These are phyloP conservation scores for Corvus moneduloides DNA, from an alignment of 2,113 vertebrate genomes.

Conservation along the genomic window DNA sequence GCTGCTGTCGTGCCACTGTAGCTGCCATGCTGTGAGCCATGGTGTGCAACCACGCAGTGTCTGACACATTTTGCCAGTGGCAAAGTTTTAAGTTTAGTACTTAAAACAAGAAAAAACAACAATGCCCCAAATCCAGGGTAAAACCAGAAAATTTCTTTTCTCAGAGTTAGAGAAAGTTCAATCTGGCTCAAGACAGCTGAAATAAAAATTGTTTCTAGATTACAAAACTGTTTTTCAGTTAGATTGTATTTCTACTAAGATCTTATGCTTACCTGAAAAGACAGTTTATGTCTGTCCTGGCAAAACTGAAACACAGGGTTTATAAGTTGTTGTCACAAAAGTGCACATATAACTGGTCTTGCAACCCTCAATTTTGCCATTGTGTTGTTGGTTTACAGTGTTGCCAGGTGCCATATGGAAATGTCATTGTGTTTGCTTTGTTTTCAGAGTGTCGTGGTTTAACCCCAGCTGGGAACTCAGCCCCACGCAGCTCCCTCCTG, in stretches of 20 bases:
- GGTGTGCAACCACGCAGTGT: fast-evolving
- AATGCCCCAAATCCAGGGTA: neutral
- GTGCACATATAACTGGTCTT: neutral
- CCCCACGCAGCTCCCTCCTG: neutral
- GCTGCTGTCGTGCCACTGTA: neutral
- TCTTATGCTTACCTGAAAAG: neutral
- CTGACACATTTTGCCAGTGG: neutral
- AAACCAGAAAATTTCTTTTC: neutral
- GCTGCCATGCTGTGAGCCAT: neutral
- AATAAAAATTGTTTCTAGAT: neutral
- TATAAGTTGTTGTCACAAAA: neutral
- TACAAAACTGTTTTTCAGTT: neutral
- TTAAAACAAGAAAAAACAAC: neutral
- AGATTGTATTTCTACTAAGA: neutral
- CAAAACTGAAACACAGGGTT: neutral
- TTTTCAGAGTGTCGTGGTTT: neutral
- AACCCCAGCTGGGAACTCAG: neutral
- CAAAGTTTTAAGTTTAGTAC: neutral
- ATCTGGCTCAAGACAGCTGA: neutral
- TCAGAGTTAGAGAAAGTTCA: neutral
- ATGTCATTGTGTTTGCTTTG: neutral
- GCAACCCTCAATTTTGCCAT: neutral
- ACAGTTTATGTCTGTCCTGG: neutral
- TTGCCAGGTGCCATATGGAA: neutral
- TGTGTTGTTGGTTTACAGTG: neutral